These are phyloP conservation scores for Drosophila murphyi DNA, from an alignment of 1,140 invertebrate genomes.

Conservation along the genomic window DNA sequence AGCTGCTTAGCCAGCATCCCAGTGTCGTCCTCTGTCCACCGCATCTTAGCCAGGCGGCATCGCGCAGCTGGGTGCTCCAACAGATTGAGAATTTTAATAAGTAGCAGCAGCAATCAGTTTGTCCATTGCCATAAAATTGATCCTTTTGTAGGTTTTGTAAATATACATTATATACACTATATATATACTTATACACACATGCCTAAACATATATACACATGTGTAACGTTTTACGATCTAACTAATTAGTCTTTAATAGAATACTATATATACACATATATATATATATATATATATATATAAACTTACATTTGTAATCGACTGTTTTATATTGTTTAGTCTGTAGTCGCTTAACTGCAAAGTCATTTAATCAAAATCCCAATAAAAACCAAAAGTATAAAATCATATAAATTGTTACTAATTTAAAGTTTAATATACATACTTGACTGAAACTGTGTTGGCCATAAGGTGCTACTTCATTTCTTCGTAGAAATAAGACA, in stretches of 20 bases:
- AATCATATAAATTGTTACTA: neutral
- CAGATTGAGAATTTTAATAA: slow-evolving; percentile 84
- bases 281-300: slow-evolving; percentile 26
- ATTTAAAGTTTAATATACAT: too few relatives aligned
- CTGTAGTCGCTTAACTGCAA: slow-evolving; percentile 31
- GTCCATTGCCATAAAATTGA: slow-evolving; percentile 62
- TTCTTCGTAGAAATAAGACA: too few relatives aligned
- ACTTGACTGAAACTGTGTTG: too few relatives aligned
- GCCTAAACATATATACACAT: slow-evolving; percentile 2
- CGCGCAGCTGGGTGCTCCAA: slow-evolving; percentile 80
- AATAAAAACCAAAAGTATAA: neutral
- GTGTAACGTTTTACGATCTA: slow-evolving; percentile 11
- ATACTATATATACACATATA: slow-evolving; percentile 26
- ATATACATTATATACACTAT: slow-evolving; percentile 5
- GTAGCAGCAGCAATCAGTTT: slow-evolving; percentile 34
- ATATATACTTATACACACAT: slow-evolving; percentile 38
- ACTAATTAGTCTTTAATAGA: slow-evolving; percentile 30
- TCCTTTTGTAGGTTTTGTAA: slow-evolving; percentile 41
- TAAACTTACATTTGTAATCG: slow-evolving; percentile 44
- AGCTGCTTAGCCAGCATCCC: slow-evolving; percentile 34
- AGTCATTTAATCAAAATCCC: slow-evolving; percentile 66
- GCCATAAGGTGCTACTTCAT: too few relatives aligned
- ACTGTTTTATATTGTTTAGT: slow-evolving; percentile 61
- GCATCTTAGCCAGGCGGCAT: slow-evolving; percentile 66
- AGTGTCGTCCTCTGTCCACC: slow-evolving; percentile 46